Base-by-base conservation (phyloP, 2,888 invertebrate species). In the Acronicta leporina region DNA sequence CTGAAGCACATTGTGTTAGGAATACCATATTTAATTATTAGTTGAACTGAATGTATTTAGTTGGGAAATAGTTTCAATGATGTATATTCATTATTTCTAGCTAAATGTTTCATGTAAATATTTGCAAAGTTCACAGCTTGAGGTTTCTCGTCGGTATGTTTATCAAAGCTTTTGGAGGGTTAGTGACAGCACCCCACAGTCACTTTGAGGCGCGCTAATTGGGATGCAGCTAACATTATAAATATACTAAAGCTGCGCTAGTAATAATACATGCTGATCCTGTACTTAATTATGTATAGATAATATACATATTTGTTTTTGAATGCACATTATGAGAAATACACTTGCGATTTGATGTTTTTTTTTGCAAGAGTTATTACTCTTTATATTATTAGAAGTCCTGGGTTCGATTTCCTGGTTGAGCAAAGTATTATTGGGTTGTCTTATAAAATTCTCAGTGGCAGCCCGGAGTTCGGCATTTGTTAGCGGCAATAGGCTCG, bases 121-220 rank as follows among this genome's bases (percentile, higher is more conserved):
- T 40, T 38, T 20, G 48, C 49, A 50, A 35, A 58, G 43, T 42
- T 49, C 27, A 13, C 11, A 10, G 40, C 42, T 48, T 35, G 43
- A 33, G 15, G 43, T 51, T 20, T 43, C 41, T 20, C 44, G 48
- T 56, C 46, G 44, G 43, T 16, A 14, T 62, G 53, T 72, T 58
- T 58, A 63, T 64, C 33, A 56, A 62, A 69, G 49, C 52, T 25
- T 56, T 38, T 15, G 35, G 13, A 47, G 44, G 45, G 49, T 35
- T 33, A 69, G 64, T 52, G 64, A 46, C 55, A 69, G 59, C 47
- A 44, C 53, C 9, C 43, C 40, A n/a, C 5, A 38, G 20, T 44
- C 42, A 48, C 60, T 75, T 71, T 68, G 63, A 67, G 30, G 47
- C 16, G 47, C 59, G 30, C 49, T 75, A 67, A 75, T 75, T 75